Evolutionary conservation across 2,113 vertebrate species (phyloP).

Genomic region (Syrrhaptes paradoxus): DNA sequence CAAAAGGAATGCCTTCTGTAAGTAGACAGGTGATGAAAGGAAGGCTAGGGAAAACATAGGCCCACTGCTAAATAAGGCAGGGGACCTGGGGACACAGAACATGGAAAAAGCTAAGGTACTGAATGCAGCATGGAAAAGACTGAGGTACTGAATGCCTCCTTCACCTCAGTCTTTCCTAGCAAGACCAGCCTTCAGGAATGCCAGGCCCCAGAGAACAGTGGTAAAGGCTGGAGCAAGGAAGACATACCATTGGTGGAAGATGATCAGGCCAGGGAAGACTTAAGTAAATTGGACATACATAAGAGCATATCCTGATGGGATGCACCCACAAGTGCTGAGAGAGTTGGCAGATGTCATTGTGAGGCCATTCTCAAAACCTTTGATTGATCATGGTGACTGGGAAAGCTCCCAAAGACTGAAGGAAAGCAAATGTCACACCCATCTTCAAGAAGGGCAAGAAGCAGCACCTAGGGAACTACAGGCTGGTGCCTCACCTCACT

Average conservation of each 20-base stretch:
- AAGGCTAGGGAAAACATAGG: background rate
- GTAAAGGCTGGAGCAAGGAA: background rate
- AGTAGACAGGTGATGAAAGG: background rate
- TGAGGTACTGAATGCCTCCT: background rate
- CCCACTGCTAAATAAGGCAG: background rate
- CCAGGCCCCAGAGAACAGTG: background rate
- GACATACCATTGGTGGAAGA: background rate
- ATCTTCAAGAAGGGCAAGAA: background rate
- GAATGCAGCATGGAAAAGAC: background rate
- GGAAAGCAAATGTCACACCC: background rate
- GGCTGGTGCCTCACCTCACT: background rate
- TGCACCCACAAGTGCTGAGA: background rate
- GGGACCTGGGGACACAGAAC: background rate
- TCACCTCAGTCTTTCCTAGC: background rate
- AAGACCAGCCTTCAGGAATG: background rate
- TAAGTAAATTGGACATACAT: background rate
- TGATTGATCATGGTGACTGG: background rate
- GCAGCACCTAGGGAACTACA: background rate
- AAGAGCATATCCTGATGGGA: background rate
- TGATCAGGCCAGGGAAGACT: background rate
- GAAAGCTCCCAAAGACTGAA: background rate
- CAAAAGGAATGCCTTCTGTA: background rate
- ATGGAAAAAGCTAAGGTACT: background rate
- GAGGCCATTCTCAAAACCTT: background rate
- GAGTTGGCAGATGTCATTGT: background rate